These are phyloP conservation scores for Serranus cabrilla DNA, from an alignment of 2,797 vertebrate species.

Conservation along the genomic window DNA sequence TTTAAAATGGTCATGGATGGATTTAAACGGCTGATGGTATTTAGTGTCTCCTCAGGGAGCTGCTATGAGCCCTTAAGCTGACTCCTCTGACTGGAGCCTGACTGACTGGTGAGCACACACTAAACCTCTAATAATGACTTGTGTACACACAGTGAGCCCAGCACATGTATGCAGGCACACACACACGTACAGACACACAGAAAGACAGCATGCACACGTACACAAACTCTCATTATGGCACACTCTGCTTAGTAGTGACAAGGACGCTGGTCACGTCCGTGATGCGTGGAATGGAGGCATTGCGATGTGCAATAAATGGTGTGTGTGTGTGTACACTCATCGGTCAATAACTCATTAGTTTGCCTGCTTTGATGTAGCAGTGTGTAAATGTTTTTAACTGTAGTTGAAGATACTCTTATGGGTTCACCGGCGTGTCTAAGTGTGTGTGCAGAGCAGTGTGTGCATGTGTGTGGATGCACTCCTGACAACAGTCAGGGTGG, in stretches of 20 bases:
- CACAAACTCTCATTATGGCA: conserved; percentile 34
- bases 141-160: conserved; percentile 72
- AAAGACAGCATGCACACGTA: conserved; percentile 13
- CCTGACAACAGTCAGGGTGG: conserved; percentile 42
- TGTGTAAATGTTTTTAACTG: conserved; percentile 73
- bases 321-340: conserved; percentile 18
- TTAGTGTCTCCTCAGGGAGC: conserved; percentile 84
- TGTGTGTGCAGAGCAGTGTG: conserved; percentile 18
- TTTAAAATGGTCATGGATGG: conserved; percentile 83
- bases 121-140: conserved; percentile 83
- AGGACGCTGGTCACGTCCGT: conserved; percentile 54
- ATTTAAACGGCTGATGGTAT: conserved; percentile 86
- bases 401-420: conserved; percentile 53
- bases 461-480: conserved; percentile 2
- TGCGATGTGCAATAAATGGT: conserved; percentile 26
- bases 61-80: conserved; percentile 83
- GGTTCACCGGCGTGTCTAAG: conserved; percentile 42
- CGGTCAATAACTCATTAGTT: conserved; percentile 80
- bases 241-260: conserved; percentile 37
- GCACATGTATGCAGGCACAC: conserved; percentile 51
- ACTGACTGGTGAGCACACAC: conserved; percentile 80
- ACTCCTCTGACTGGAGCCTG: conserved; percentile 82
- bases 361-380: conserved; percentile 68
- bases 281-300: conserved; percentile 51
- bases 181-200: conserved; percentile 13